Base-by-base conservation (phyloP, 2,797 vertebrate genomes). In the Urocyon cinereoargenteus region DNA sequence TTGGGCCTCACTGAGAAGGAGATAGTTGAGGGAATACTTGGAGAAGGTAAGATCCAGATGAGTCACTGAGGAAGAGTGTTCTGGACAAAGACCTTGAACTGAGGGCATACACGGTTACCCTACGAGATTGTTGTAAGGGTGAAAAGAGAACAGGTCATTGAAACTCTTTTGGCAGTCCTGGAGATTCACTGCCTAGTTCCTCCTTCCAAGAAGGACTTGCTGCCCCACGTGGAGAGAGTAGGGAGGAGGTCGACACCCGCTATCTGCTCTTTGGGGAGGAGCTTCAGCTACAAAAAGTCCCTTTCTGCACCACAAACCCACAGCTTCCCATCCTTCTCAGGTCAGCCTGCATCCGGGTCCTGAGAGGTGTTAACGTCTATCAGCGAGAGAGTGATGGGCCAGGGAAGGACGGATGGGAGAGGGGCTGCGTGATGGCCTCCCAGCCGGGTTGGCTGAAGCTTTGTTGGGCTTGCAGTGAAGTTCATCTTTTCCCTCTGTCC, bases 171-270 rank as follows among this genome's bases (percentile, higher is more conserved):
- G 40, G 18, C 6, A 51, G 24, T 70, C 13, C 13, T 57, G 24
- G 18, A 72, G 8, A 26, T 53, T 21, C 0, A 1, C n/a, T 70
- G 8, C 15, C 15, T 1, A 18, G 0, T 26, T 96, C 36, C 0
- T 86, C 12, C n/a, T 61, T 34, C 53, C 26, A 18, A 49, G 66
- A 93, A 86, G 49, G 45, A 45, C 4, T 70, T 84, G 21, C 28
- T 84, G 21, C 6, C 9, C 1, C 13, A 0, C 15, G 40, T 19
- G n/a, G 14, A 75, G 22, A 95, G 2, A 83, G 45, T 6, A 1
- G 31, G 36, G n/a, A 55, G 51, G 18, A 81, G 57, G 45, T 10
- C 24, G 61, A 70, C 1, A 22, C n/a, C 24, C 53, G 18, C 18
- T 22, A 12, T 26, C 31, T 10, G 9, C 3, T 51, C 26, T 73